Evolutionary conservation across 2,113 vertebrate species (phyloP), one percentile per base, ranked within the genome.

Genomic region (Tachysurus fulvidraco): DNA sequence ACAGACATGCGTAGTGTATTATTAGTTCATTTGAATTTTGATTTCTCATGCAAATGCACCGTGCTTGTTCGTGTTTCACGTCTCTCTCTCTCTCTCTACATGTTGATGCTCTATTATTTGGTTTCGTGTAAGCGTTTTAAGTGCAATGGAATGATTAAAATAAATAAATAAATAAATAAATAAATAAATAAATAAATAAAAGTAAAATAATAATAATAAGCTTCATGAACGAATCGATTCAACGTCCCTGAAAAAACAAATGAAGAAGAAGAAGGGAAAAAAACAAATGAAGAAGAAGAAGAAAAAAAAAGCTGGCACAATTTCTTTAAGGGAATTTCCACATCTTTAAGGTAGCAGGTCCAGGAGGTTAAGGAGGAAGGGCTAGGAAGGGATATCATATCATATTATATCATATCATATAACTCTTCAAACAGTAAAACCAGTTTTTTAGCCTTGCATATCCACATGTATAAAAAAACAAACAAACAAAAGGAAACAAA

Each of bases 1-100:
- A 84, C 69, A 85, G 36, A 71, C 83, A 88, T 86, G 86, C 88
- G 57, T 71, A 85, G 62, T 87, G 80, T 83, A 82, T 57, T 86
- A 86, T 30, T 71, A 28, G 62, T 57, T 78, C 52, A 59, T 76
- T 25, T 30, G 28, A 87, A 87, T 52, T 78, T 59, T 21, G 67
- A 81, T 62, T 79, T 87, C 85, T 87, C 79, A 87, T 87, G 85
- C 85, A 87, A 76, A 76, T 86, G 67, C 13, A 28, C 52, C 83
- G 30, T 83, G 65, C 82, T 46, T 74, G 78, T 59, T 81, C 30
- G 25, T 14, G 55, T 74, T 74, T 55, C 55, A 60, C 30, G 28
- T 71, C 3, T 71, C 21, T 73, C 64, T 46, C 46, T 46, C 46
- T 46, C 46, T 46, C 46, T 44, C 19, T 81, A 44, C 8, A 25